These are phyloP conservation scores for Tragelaphus imberbis DNA, from an alignment of 2,113 vertebrate species.

Conservation along the genomic window DNA sequence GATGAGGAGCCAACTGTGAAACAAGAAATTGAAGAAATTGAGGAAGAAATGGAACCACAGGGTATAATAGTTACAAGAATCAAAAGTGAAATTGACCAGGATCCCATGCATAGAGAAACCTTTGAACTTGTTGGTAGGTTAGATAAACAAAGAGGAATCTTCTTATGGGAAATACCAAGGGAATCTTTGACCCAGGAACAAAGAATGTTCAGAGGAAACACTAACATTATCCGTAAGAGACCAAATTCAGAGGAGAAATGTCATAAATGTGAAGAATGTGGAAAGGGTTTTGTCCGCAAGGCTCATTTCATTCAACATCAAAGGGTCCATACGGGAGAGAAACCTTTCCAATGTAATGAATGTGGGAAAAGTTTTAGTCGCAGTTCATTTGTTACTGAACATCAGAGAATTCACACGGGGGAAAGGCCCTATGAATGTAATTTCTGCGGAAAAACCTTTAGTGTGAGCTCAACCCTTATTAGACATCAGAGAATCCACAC, in stretches of 20 bases:
- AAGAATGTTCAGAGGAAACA: conserved; percentile 58
- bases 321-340: conserved; percentile 74
- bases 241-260: conserved; percentile 67
- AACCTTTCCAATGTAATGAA: conserved; percentile 71
- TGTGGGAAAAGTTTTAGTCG: conserved; percentile 74
- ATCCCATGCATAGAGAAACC: conserved; percentile 59
- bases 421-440: conserved; percentile 74
- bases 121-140: conserved; percentile 74
- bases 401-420: conserved; percentile 73
- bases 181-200: conserved; percentile 67
- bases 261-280: conserved; percentile 74
- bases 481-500: conserved; percentile 74
- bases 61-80: conserved; percentile 70
- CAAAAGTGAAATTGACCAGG: conserved; percentile 72
- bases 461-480: conserved; percentile 72
- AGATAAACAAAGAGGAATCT: conserved; percentile 75
- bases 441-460: conserved; percentile 73
- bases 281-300: conserved; percentile 70
- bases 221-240: conserved; percentile 60
- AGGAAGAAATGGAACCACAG: conserved; percentile 62
- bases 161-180: conserved; percentile 73
- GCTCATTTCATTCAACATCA: conserved; percentile 75
- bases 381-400: conserved; percentile 72
- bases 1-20: conserved; percentile 65
- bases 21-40: conserved; percentile 69